Base-by-base conservation (phyloP, 1,140 invertebrate species). In the Diachasmimorpha longicaudata region DNA sequence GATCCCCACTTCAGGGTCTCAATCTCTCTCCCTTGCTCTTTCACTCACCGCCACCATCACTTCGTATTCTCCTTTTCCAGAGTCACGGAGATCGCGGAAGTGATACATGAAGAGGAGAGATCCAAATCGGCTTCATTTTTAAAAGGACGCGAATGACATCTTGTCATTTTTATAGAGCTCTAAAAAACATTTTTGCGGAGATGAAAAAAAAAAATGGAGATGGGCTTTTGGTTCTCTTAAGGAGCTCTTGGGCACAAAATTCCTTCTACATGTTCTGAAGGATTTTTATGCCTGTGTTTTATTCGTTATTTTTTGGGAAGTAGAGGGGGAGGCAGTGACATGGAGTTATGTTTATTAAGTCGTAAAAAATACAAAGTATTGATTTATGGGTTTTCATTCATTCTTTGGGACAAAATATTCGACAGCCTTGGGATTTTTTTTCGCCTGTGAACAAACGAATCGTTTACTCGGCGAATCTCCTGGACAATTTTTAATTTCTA, bases 81-180 rank as follows among this genome's bases (percentile, higher is more conserved):
- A 37, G 14, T 11, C 25, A 68, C 13, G n/a, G 36, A 73, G 72
- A 73, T 73, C 37, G 55, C 72, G 72, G 72, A 73, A 73, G 72
- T 73, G 72, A 73, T 73, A 73, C 36, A 73, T 39, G 31, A 16
- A 68, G 11, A 31, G 39, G 11, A 9, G 21, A 73, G 55, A 73
- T 66, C 14, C 16, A 19, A 39, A 73, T 66, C 71, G 36, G 23
- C 36, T 37, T 68, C n/a, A 68, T 68, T 37, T 68, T 68, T 39
- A 39, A 68, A 19, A 9, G 14, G 14, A 14, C 25, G 14, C 31
- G 58, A 68, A 16, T 68, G 31, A 68, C 25, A 39, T 68, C 66
- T 68, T 25, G 36, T 39, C 66, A 68, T 68, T 68, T 37, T 68
- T 68, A 73, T 73, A 21, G 16, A 4, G 37, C 55, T 63, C 21